These are phyloP conservation scores for Pluvialis apricaria DNA, from an alignment of 2,113 vertebrate genomes.

Conservation along the genomic window DNA sequence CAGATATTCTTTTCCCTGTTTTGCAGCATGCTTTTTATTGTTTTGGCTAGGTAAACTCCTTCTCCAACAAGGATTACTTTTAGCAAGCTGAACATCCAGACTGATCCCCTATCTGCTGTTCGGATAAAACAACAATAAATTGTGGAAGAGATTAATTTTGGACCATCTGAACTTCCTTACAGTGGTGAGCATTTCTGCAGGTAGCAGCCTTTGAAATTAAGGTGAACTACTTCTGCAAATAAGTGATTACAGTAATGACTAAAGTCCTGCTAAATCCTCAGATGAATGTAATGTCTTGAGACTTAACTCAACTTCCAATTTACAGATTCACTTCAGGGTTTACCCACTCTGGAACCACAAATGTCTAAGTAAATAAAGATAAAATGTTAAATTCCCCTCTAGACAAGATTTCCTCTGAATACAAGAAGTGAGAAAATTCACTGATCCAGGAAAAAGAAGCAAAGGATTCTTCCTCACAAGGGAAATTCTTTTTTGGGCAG, in stretches of 20 bases:
- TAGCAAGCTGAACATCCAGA: neutral
- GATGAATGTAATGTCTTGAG: neutral
- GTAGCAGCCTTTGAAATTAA: neutral
- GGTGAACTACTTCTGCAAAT: neutral
- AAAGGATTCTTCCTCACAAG: neutral
- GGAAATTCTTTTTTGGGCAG: neutral
- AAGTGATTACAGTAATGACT: neutral
- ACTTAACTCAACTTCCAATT: neutral
- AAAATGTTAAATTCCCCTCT: neutral
- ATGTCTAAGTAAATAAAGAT: neutral
- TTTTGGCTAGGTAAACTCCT: neutral
- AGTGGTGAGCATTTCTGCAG: neutral
- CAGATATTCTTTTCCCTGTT: neutral
- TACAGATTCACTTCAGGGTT: neutral
- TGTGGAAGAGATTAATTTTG: neutral
- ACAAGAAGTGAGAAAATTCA: neutral
- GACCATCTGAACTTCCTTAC: neutral
- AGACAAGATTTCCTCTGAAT: neutral
- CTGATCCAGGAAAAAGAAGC: fast-evolving
- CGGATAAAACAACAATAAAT: neutral
- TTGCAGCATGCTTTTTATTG: neutral
- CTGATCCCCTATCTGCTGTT: neutral
- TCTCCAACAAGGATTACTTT: neutral
- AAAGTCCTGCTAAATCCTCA: neutral
- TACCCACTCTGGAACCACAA: neutral